Base-by-base conservation (phyloP, 35 echinoderm and acorn worm genomes). In the Acanthaster planci region DNA sequence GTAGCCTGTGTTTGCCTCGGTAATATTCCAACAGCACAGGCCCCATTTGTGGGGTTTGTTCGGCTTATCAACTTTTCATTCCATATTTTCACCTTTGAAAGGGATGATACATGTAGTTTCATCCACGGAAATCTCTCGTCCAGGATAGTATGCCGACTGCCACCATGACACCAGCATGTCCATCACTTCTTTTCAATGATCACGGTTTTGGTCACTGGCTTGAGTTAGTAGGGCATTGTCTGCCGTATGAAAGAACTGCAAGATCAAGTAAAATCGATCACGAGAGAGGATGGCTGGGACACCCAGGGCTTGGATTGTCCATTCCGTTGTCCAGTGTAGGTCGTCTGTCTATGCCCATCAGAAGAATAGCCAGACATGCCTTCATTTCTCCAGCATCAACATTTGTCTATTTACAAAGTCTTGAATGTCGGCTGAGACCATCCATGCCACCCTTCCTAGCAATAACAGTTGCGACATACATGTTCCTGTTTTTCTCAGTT, bases 31-130 rank as follows among this genome's bases (percentile, higher is more conserved):
- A 56, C 54, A 56, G 22, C 22, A 18, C 8, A 56, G 8, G 1
- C 54, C 54, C 54, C 54, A 56, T n/a, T 56, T 56, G 8, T 56
- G 54, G 2, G 54, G 54, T n/a, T 56, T 56, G 8, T 56, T 56
- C 1, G 54, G 54, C 54, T 56, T 8, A 56, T 56, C 16, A 3
- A 56, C 54, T 8, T 56, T 56, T n/a, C n/a, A n/a, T n/a, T n/a
- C n/a, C n/a, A n/a, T n/a, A n/a, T n/a, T 78, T 21, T n/a, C 7
- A 6, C 76, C 76, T 37, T 78, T 78, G 32, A 78, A 78, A 22
- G 76, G 76, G 8, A 78, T 78, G 36, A 78, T 78, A n/a, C n/a
- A n/a, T n/a, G n/a, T n/a, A 7, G 76, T 78, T 37, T 78, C 76
- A 37, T 78, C 76, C 1, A 78, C 9, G 16, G 59, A 14, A 67